Percentiles rank a stretch among this genome's conserved stretches.
Conservation (phyloP, 2,113 vertebrate species). For the Entomyzon cyanotis region DNA sequence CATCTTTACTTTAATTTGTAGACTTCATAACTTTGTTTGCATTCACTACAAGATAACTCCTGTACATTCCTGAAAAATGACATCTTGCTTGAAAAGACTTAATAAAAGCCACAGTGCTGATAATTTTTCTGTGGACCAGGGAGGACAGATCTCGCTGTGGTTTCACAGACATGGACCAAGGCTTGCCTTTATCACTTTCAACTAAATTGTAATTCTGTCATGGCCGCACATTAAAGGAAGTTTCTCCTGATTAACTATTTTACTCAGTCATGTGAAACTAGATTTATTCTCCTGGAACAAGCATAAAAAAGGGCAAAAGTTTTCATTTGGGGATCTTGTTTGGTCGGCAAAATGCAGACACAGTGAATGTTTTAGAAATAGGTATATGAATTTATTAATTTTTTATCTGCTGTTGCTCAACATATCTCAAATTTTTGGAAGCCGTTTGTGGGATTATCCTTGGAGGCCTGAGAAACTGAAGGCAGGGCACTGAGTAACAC, state of each 20-base stretch:
- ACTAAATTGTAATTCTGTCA: not conserved
- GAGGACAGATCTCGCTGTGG: constrained; percentile 31
- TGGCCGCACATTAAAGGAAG: not conserved
- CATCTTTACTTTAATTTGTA: constrained; percentile 65
- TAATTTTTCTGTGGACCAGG: constrained; percentile 35
- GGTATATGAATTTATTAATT: not conserved
- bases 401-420: not conserved
- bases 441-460: not conserved
- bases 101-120: constrained; percentile 53
- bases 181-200: constrained; percentile 31
- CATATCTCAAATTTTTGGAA: not conserved
- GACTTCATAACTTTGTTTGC: constrained; percentile 61
- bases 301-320: not conserved
- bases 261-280: constrained; percentile 1
- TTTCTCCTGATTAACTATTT: constrained; percentile 35
- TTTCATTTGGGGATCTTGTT: not conserved
- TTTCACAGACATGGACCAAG: constrained; percentile 11
- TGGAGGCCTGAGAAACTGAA: not conserved
- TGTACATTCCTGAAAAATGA: constrained; percentile 60
- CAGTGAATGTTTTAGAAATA: not conserved
- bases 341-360: not conserved
- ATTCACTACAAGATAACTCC: constrained; percentile 52
- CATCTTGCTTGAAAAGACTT: constrained; percentile 49
- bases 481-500: not conserved
- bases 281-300: constrained; percentile 26